phyloP scores from a whole-genome alignment of 2,113 vertebrate genomes.

The Tenebrosternarchus preto region DNA sequence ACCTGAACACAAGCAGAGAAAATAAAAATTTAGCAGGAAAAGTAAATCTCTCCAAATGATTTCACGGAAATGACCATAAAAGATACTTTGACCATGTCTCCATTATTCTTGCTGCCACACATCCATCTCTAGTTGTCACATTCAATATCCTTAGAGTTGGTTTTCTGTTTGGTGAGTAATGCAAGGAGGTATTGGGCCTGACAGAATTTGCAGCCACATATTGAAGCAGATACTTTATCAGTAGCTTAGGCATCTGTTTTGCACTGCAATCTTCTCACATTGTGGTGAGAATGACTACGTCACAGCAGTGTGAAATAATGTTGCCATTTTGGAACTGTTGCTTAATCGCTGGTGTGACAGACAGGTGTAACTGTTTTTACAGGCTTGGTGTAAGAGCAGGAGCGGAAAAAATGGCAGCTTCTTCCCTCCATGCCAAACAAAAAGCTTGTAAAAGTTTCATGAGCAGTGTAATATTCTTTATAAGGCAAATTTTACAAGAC shows the following conservation, averaged over 20 bases:
- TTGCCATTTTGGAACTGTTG: constrained; percentile 33
- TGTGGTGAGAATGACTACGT: constrained; percentile 13
- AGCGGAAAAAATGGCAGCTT: neutral
- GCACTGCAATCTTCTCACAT: constrained; percentile 12
- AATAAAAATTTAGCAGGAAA: neutral
- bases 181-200: constrained; percentile 48
- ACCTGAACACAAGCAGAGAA: neutral
- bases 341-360: constrained; percentile 7
- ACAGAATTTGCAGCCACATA: constrained; percentile 41
- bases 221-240: constrained; percentile 36
- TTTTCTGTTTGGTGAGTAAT: constrained; percentile 51
- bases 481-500: neutral
- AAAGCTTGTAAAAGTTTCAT: neutral
- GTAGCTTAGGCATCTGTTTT: constrained; percentile 18
- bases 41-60: neutral
- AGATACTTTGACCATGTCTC: constrained; percentile 13
- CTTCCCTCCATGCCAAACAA: neutral
- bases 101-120: constrained; percentile 23
- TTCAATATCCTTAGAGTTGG: constrained; percentile 27
- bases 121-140: constrained; percentile 46
- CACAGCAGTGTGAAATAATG: constrained; percentile 30
- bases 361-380: constrained; percentile 20
- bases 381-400: neutral
- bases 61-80: constrained; percentile 20
- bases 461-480: neutral